These are phyloP conservation scores for Peromyscus attwateri DNA, from an alignment of 2,797 vertebrate species.

Conservation along the genomic window DNA sequence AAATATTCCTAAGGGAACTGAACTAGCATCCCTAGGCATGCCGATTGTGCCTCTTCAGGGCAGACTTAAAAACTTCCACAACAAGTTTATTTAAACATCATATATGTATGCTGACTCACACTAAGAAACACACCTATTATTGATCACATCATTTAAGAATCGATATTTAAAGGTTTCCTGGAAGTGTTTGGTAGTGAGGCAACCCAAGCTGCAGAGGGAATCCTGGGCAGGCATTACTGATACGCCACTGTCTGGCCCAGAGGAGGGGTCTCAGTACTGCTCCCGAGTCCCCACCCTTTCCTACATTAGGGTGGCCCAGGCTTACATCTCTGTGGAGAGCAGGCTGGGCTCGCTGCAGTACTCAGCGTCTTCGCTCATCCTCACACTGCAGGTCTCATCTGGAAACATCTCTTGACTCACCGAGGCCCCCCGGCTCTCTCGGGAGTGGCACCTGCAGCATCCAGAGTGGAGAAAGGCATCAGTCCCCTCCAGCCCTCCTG, in stretches of 20 bases:
- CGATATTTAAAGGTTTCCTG: background rate
- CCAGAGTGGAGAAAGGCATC: conserved; percentile 75
- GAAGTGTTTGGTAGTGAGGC: background rate
- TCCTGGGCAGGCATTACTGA: background rate
- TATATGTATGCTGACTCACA: background rate
- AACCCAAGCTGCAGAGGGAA: background rate
- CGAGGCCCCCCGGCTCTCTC: conserved; percentile 94
- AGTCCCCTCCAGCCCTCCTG: background rate
- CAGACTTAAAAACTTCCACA: background rate
- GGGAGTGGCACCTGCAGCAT: conserved; percentile 93
- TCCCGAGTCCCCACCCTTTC: conserved; percentile 54
- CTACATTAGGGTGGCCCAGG: background rate
- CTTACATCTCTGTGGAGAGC: conserved; percentile 96
- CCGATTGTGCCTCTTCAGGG: conserved; percentile 55
- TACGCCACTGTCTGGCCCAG: background rate
- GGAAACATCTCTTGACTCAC: conserved; percentile 93
- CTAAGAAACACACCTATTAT: background rate
- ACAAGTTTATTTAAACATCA: background rate
- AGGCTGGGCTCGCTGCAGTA: conserved; percentile 94
- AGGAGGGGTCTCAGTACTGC: background rate
- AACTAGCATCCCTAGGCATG: background rate
- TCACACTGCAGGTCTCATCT: conserved; percentile 94
- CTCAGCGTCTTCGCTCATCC: conserved; percentile 91
- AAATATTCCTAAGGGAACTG: background rate
- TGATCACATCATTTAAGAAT: background rate